These are phyloP conservation scores for Cantharis nigra DNA, from an alignment of 2,888 invertebrate genomes.

Conservation along the genomic window DNA sequence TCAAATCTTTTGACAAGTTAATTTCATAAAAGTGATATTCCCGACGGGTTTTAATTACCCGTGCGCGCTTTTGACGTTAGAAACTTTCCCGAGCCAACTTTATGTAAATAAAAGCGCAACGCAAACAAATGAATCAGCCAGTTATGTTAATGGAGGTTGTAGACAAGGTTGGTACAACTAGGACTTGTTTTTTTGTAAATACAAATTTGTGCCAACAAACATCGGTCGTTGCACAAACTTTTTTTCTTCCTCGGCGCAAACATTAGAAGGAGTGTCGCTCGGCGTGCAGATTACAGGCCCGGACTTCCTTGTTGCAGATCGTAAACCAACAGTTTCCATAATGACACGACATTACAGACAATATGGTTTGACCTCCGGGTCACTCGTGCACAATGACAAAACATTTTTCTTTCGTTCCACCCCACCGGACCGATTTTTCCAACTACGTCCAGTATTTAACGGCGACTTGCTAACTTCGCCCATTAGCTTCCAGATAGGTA, in stretches of 20 bases:
- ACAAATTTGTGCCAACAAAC: background rate
- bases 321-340: slow-evolving; percentile 47
- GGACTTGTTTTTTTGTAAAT: background rate
- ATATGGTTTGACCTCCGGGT: slow-evolving; percentile 41
- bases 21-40: background rate
- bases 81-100: background rate
- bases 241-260: background rate
- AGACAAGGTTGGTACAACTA: background rate
- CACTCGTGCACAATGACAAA: slow-evolving; percentile 36
- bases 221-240: background rate
- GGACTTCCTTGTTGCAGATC: slow-evolving; percentile 38
- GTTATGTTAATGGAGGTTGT: slow-evolving; percentile 1
- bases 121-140: background rate
- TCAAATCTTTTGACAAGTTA: background rate
- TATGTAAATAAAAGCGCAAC: slow-evolving; percentile 1
- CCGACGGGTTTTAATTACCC: background rate
- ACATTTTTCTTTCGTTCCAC: slow-evolving; percentile 16
- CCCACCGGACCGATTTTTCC: background rate
- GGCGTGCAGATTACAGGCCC: slow-evolving; percentile 44
- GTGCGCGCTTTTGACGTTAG: background rate
- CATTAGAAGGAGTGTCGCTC: slow-evolving; percentile 34
- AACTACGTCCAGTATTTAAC: background rate
- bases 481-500: slow-evolving; percentile 11
- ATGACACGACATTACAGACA: slow-evolving; percentile 46
- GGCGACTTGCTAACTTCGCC: background rate